Evolutionary conservation across 2,113 vertebrate species (phyloP).

Genomic region (Psilopsiagon aymara): DNA sequence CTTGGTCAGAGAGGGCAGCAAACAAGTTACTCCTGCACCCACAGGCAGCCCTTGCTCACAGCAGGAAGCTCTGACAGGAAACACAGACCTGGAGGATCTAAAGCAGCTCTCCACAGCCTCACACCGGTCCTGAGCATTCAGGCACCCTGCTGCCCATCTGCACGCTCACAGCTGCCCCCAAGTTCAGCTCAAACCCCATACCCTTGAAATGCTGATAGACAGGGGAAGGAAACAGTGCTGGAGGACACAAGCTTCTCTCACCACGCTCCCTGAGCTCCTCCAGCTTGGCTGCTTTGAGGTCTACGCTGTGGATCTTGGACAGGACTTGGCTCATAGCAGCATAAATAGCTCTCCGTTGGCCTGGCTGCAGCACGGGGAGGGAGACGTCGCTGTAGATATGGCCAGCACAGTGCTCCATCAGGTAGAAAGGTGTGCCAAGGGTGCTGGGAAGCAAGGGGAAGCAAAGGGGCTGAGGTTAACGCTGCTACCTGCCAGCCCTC

Average conservation of each 20-base stretch:
- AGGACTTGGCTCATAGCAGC: conserved; percentile 76
- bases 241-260: conserved; percentile 3
- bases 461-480: background rate
- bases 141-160: background rate
- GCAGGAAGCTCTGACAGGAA: background rate
- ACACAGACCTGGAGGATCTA: background rate
- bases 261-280: conserved; percentile 68
- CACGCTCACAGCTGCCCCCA: background rate
- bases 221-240: background rate
- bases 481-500: background rate
- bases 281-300: conserved; percentile 60
- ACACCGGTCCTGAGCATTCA: background rate
- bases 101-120: background rate
- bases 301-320: conserved; percentile 79
- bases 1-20: background rate
- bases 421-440: conserved; percentile 78
- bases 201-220: background rate
- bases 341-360: conserved; percentile 67
- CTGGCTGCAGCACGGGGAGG: conserved; percentile 67
- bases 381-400: conserved; percentile 69
- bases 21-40: background rate
- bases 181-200: background rate
- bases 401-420: conserved; percentile 82
- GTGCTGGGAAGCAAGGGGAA: conserved; percentile 59
- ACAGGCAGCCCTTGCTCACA: background rate